These are phyloP conservation scores for Oreohelix idahoensis DNA, from an alignment of 1,140 invertebrate genomes.

Conservation along the genomic window DNA sequence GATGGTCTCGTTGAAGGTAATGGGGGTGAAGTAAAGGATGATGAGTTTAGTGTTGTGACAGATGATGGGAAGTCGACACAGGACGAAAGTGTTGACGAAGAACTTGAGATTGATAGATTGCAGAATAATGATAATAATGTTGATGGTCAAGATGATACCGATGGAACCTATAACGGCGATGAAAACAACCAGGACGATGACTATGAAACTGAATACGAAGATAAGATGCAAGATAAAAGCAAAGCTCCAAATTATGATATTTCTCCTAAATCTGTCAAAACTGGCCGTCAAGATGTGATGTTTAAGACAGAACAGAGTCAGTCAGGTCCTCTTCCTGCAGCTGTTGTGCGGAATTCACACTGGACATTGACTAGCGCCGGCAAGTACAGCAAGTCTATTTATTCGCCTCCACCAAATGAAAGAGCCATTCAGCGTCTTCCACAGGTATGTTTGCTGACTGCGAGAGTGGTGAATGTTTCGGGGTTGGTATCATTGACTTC, in stretches of 20 bases:
- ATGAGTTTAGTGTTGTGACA: too few species aligned
- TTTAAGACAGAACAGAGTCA: background rate
- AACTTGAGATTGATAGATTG: background rate
- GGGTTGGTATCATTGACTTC: too few species aligned
- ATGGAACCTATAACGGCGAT: background rate
- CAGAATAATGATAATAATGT: background rate
- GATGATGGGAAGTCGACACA: too few species aligned
- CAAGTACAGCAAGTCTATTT: background rate
- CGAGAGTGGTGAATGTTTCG: too few species aligned
- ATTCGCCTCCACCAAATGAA: background rate
- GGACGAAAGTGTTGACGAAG: background rate
- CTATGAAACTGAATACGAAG: background rate
- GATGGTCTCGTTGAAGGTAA: background rate
- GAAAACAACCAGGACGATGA: background rate
- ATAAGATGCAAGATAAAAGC: background rate
- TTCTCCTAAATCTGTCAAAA: background rate
- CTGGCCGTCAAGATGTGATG: background rate
- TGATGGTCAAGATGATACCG: conserved; percentile 11
- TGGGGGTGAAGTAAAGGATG: background rate
- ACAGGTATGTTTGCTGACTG: background rate
- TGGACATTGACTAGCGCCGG: background rate
- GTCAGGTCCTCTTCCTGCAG: background rate
- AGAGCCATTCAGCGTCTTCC: background rate
- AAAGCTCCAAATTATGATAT: background rate
- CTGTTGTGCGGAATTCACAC: background rate